A percentile compares a stretch with the other conserved stretches of the same genome.
Evolutionary conservation across 2,888 invertebrate genomes (phyloP).

Genomic region (Keiferia lycopersicella): DNA sequence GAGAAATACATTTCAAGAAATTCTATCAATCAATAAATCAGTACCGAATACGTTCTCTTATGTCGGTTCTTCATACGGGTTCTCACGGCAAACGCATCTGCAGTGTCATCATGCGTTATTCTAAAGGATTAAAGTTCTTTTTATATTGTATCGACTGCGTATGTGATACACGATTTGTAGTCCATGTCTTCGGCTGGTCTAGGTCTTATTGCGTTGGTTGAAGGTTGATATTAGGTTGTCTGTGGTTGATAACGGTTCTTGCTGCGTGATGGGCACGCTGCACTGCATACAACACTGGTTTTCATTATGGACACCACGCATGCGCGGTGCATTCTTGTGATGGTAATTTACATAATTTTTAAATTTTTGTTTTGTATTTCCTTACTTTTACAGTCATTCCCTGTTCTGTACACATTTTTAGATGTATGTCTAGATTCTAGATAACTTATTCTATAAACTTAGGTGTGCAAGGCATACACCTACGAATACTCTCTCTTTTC

Average conservation of each 20-base stretch:
- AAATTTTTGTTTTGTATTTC: background rate
- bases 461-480: too few species aligned
- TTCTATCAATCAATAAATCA: constrained; percentile 46
- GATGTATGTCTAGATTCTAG: too few species aligned
- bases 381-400: too few species aligned
- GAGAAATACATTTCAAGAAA: constrained; percentile 33
- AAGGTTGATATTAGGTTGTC: constrained; percentile 30
- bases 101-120: constrained; percentile 34
- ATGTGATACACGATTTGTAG: background rate
- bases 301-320: constrained; percentile 57
- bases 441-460: too few species aligned
- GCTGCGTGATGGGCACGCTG: constrained; percentile 59
- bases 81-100: background rate
- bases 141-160: constrained; percentile 36
- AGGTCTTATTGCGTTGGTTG: constrained; percentile 1
- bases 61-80: constrained; percentile 38
- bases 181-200: background rate
- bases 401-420: too few species aligned
- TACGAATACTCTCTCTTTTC: too few species aligned
- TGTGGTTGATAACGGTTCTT: constrained; percentile 52
- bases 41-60: constrained; percentile 38
- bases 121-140: constrained; percentile 39
- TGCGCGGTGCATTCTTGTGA: constrained; percentile 55
- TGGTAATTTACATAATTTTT: background rate
- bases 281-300: constrained; percentile 57